Evolutionary conservation across 2,797 vertebrate species (phyloP).

Genomic region (Coluber constrictor): DNA sequence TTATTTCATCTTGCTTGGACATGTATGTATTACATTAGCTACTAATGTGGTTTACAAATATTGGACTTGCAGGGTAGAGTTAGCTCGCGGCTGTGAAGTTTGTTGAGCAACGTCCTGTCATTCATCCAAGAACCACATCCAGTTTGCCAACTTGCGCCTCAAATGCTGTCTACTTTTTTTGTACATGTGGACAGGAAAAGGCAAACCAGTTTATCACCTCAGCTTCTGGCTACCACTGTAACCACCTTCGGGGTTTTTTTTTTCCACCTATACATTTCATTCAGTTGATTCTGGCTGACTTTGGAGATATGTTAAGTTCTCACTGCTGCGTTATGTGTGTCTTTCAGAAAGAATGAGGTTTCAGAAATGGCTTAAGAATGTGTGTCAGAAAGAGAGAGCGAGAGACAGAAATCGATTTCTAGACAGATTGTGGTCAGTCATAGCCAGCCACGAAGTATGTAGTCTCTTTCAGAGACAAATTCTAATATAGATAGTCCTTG

Average conservation of each 20-base stretch:
- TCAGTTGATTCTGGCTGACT: background rate
- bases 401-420: background rate
- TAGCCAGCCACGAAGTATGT: background rate
- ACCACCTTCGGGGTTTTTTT: background rate
- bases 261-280: background rate
- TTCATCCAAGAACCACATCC: background rate
- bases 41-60: conserved; percentile 12
- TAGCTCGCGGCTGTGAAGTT: background rate
- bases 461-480: background rate
- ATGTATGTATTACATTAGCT: background rate
- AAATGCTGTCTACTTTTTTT: background rate
- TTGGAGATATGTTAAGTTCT: background rate
- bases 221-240: background rate
- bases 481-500: background rate
- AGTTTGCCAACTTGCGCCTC: background rate
- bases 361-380: background rate
- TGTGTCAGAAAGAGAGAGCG: background rate
- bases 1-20: conserved; percentile 3
- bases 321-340: background rate
- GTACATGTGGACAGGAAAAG: background rate
- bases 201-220: background rate
- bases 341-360: background rate
- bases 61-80: conserved; percentile 2
- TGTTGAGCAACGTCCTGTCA: conserved; percentile 3
- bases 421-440: background rate